Percentiles rank a stretch among this genome's conserved stretches.
phyloP scores from a whole-genome alignment of 2,797 vertebrate species.

The Cryptoblepharus egeriae region DNA sequence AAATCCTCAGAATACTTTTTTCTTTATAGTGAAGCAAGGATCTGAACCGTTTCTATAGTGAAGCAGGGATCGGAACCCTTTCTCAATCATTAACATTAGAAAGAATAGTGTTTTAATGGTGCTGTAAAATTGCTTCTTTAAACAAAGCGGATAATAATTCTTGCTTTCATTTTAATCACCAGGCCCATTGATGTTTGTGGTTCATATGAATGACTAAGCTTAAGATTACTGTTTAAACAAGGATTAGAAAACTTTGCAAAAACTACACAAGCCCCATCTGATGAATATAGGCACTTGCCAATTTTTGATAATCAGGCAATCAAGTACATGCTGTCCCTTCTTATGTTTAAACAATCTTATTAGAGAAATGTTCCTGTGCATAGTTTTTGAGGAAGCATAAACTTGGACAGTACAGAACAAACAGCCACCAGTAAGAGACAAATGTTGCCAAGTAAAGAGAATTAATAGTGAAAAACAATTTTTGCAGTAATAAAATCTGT shows the following conservation, averaged over 20 bases:
- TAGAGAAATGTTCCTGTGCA: neutral
- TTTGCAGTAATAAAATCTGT: slow-evolving; percentile 42
- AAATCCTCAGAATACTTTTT: slow-evolving; percentile 35
- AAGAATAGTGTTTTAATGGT: slow-evolving; percentile 35
- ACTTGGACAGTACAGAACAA: slow-evolving; percentile 30
- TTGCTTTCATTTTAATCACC: neutral
- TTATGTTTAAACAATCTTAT: neutral
- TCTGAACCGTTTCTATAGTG: neutral
- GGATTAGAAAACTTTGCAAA: neutral
- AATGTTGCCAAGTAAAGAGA: slow-evolving; percentile 9
- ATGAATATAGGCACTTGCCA: slow-evolving; percentile 2
- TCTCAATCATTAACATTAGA: slow-evolving; percentile 16
- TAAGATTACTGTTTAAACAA: neutral
- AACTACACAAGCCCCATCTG: slow-evolving; percentile 15
- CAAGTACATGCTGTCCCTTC: neutral
- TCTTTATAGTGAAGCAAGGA: slow-evolving; percentile 12
- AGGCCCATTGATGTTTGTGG: neutral
- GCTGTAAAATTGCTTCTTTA: slow-evolving; percentile 35
- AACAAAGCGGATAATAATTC: slow-evolving; percentile 51
- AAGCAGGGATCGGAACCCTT: slow-evolving; percentile 2
- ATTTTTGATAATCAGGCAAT: slow-evolving; percentile 34
- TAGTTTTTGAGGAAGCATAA: neutral
- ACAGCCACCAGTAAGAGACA: slow-evolving; percentile 5
- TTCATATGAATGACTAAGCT: neutral
- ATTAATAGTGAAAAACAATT: slow-evolving; percentile 14